Base-by-base conservation (phyloP, 2,888 invertebrate species). In the Proisotoma minuta region DNA sequence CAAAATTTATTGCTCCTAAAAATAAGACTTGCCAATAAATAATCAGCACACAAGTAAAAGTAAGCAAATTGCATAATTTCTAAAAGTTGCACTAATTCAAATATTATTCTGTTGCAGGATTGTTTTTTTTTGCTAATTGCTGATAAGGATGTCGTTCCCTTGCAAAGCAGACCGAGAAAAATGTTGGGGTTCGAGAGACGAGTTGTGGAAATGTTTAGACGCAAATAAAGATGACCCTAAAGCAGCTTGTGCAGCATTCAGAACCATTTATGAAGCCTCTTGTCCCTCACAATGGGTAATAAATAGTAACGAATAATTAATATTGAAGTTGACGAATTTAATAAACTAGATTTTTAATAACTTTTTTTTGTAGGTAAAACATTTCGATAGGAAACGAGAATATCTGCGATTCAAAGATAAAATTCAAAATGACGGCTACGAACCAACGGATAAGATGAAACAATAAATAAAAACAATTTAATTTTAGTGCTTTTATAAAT, bases 161-260 rank as follows among this genome's bases (percentile, higher is more conserved):
- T 84, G 83, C 75, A 92, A 87, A 83, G 84, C 85, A 73, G 85
- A 88, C 76, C 85, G 91, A 73, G 82, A 85, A 76, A 81, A 82
- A 75, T 96, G 96, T 79, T 95, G 94, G 93, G 81, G 82, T 70
- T 83, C 88, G 68, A 84, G 92, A 75, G 95, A 96, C 80, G 82
- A 83, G 59, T 93, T 89, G 78, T 96, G 94, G 93, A 85, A 87
- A 75, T 96, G 96, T 79, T 81, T 96, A 74, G 89, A 91, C 77
- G 73, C 74, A 18, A 76, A 78, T 60, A 74, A 74, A 34, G 81
- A 82, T 67, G 74, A 76, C 62, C 62, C 70, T 27, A 81, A 83
- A 70, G 43, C n/a, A 15, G 83, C 82, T 68, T 95, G 95, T 78
- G 78, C 79, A 66, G 82, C 86, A 75, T 79, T 89, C 72, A 84